Evolutionary conservation across 2,888 invertebrate species (phyloP).

Genomic region (Aphrophora alni): DNA sequence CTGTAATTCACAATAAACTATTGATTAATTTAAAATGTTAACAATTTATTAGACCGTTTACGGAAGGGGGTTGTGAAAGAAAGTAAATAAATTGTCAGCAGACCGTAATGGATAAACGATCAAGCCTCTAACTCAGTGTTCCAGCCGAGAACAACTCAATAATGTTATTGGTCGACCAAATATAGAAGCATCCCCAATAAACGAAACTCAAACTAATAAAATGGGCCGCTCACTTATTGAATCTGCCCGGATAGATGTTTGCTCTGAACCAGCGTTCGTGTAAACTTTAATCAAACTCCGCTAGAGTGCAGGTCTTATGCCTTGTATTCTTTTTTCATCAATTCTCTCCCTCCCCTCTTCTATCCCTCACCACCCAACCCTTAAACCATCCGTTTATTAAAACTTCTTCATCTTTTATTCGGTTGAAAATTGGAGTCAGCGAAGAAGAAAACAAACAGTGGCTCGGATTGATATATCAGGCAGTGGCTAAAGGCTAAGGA

Average conservation of each 20-base stretch:
- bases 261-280: slow-evolving; percentile 48
- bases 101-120: slow-evolving; percentile 31
- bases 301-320: slow-evolving; percentile 25
- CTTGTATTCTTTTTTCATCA: slow-evolving; percentile 47
- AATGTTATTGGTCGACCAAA: slow-evolving; percentile 48
- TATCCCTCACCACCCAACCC: slow-evolving; percentile 44
- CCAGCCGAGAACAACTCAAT: slow-evolving; percentile 48
- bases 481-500: slow-evolving; percentile 2
- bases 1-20: too few species aligned
- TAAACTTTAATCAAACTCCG: slow-evolving; percentile 51
- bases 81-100: not conserved
- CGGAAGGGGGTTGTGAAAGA: too few species aligned
- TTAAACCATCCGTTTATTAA: slow-evolving; percentile 55
- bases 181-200: slow-evolving; percentile 27
- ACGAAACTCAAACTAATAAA: slow-evolving; percentile 44
- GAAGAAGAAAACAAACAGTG: slow-evolving; percentile 56
- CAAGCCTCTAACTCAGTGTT: slow-evolving; percentile 44
- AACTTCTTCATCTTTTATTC: slow-evolving; percentile 57
- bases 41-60: too few species aligned
- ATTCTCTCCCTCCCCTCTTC: slow-evolving; percentile 28
- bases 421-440: slow-evolving; percentile 56
- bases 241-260: slow-evolving; percentile 44
- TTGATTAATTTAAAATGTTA: too few species aligned
- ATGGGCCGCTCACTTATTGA: slow-evolving; percentile 48
- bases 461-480: slow-evolving; percentile 34